A percentile compares a stretch with the other conserved stretches of the same genome.
Evolutionary conservation across 2,797 vertebrate species (phyloP).

Genomic region (Halcyon badia): DNA sequence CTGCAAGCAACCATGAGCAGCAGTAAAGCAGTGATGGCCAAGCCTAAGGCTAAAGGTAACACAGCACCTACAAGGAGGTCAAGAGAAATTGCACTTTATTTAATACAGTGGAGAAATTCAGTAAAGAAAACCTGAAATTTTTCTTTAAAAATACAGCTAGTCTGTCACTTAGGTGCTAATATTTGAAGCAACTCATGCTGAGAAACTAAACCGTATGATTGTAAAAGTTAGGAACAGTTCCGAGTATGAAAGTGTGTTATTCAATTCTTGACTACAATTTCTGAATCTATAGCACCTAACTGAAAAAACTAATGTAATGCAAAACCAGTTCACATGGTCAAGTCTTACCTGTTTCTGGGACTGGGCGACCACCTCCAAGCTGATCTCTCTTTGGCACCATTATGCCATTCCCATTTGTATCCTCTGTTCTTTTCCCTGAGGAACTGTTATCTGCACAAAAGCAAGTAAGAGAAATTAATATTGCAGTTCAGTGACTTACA

Average conservation of each 20-base stretch:
- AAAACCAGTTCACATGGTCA: background rate
- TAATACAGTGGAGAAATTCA: background rate
- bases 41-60: conserved; percentile 92
- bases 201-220: background rate
- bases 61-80: conserved; percentile 86
- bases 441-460: conserved; percentile 75
- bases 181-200: background rate
- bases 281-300: background rate
- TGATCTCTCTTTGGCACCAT: conserved; percentile 81
- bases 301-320: background rate
- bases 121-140: background rate
- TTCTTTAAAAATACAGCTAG: background rate
- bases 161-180: background rate
- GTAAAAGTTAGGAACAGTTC: background rate
- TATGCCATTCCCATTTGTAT: conserved; percentile 75
- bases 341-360: conserved; percentile 89
- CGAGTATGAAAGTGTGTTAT: background rate
- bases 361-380: conserved; percentile 83
- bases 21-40: conserved; percentile 93
- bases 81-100: background rate
- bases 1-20: conserved; percentile 94
- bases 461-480: background rate
- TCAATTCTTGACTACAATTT: background rate
- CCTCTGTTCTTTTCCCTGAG: conserved; percentile 79
- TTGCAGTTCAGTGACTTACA: background rate